phyloP scores from a whole-genome alignment of 2,113 vertebrate genomes.

The Suncus etruscus region DNA sequence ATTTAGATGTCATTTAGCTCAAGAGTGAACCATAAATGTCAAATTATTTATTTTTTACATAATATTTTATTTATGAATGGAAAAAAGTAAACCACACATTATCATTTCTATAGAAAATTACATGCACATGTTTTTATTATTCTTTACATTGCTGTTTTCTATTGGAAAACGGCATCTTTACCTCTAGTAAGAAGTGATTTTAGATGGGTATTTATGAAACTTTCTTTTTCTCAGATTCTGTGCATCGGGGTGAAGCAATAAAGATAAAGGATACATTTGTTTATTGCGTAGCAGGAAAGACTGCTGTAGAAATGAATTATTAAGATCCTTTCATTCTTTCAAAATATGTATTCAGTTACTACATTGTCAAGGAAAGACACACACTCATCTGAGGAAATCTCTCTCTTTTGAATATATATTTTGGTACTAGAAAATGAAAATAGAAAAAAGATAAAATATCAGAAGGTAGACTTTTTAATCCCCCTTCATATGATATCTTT shows the following conservation, averaged over 20 bases:
- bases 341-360: neutral
- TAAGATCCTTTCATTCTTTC: neutral
- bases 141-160: neutral
- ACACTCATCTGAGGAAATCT: neutral
- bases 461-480: no score
- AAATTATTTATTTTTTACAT: neutral
- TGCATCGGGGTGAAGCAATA: neutral
- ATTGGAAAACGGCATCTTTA: neutral
- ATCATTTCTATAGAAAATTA: neutral
- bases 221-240: neutral
- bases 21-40: neutral
- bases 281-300: neutral
- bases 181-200: neutral
- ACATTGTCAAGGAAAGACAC: neutral
- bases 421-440: neutral
- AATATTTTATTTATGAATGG: constrained; percentile 1
- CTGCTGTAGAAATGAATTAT: neutral
- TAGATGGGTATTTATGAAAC: neutral
- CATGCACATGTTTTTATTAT: neutral
- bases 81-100: neutral
- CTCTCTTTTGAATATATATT: neutral
- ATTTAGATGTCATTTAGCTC: constrained; percentile 13
- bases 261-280: neutral
- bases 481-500: neutral
- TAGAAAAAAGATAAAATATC: no score